Conservation (phyloP, 2,797 vertebrate genomes). For the Halcyon leucocephala region DNA sequence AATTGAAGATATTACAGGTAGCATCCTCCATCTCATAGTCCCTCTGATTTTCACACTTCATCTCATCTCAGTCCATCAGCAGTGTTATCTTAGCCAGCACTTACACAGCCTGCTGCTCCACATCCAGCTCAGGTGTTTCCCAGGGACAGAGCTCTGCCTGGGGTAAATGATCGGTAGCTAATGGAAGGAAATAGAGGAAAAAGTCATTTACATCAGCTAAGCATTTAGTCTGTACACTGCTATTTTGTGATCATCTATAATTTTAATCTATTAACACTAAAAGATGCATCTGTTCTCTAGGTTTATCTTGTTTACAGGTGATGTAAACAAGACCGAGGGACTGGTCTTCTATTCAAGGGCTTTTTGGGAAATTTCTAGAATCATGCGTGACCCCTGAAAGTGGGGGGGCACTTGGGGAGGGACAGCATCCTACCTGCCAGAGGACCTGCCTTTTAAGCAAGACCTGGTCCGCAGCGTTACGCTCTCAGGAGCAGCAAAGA, state of each 20-base stretch:
- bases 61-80: constrained; percentile 7
- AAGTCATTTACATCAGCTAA: constrained; percentile 24
- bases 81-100: background rate
- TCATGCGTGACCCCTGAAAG: background rate
- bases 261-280: constrained; percentile 42
- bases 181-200: constrained; percentile 41
- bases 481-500: background rate
- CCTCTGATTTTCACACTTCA: constrained; percentile 5
- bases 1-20: background rate
- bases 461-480: rapidly evolving
- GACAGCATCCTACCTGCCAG: background rate
- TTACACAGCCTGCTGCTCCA: constrained; percentile 8
- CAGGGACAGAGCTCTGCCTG: background rate
- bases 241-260: constrained; percentile 49
- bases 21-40: background rate
- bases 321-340: background rate
- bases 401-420: background rate
- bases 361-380: background rate
- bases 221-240: background rate
- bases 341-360: background rate
- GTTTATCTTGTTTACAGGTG: background rate
- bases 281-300: background rate
- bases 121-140: background rate
- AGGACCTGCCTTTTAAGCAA: background rate
- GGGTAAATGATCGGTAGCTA: background rate